These are phyloP conservation scores for Zaprionus gabonicus DNA, from an alignment of 1,140 invertebrate genomes.

Conservation along the genomic window DNA sequence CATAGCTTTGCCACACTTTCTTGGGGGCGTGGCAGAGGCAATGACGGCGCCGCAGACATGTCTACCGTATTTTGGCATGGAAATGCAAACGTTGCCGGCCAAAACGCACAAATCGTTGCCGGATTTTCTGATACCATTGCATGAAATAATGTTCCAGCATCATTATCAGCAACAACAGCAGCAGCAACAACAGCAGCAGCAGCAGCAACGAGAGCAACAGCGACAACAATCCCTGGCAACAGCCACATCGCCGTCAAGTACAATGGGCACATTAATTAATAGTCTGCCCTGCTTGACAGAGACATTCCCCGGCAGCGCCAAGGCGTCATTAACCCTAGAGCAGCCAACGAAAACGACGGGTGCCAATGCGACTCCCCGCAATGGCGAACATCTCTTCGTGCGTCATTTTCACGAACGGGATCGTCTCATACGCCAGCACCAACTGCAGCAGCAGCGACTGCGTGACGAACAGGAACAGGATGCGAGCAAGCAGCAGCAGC, in stretches of 20 bases:
- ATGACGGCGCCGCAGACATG: conserved; percentile 48
- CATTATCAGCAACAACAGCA: conserved; percentile 54
- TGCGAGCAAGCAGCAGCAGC: conserved; percentile 24
- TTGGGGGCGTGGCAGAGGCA: conserved; percentile 14
- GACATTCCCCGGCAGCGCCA: conserved; percentile 49
- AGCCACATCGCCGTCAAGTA: conserved; percentile 35
- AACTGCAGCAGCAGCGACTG: conserved; percentile 77
- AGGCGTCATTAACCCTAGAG: conserved; percentile 72
- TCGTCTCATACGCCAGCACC: conserved; percentile 83
- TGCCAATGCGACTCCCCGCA: conserved; percentile 23
- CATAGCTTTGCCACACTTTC: conserved; percentile 22
- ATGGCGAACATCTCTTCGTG: conserved; percentile 76
- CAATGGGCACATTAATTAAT: conserved; percentile 78
- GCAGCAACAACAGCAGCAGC: conserved; percentile 44
- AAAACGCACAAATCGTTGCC: conserved; percentile 73
- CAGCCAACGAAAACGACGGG: conserved; percentile 42
- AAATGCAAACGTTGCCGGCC: conserved; percentile 52
- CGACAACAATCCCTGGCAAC: conserved; percentile 18
- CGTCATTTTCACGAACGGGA: conserved; percentile 82
- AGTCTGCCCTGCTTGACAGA: conserved; percentile 64
- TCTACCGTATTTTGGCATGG: conserved; percentile 74
- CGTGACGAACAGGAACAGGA: conserved; percentile 50
- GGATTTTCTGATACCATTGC: conserved; percentile 75
- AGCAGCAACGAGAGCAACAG: not conserved
- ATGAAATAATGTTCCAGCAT: conserved; percentile 78